Base-by-base conservation (phyloP, 2,888 invertebrate species). In the Tenthredo mesomela region DNA sequence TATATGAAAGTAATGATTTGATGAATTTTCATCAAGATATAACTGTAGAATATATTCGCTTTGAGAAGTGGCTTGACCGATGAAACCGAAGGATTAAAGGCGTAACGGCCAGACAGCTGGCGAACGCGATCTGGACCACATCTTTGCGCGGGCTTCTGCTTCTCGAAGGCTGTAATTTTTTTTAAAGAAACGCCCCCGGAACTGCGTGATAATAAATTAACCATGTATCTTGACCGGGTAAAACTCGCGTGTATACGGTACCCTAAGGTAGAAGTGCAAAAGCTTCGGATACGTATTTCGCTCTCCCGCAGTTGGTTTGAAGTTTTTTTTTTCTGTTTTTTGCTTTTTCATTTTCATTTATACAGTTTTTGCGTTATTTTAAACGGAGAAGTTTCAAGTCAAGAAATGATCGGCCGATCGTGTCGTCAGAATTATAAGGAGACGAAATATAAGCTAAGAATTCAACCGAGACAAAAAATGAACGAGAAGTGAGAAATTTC, bases 131-230 rank as follows among this genome's bases (percentile, higher is more conserved):
- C 67, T 67, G 67, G 67, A 67, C 33, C 67, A 33, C 29, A 67
- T 67, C 67, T 67, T 67, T 3, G 29, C 29, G 67, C 67, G 3
- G 33, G 33, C 67, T 67, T 67, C 33, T 67, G 6, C 67, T 67
- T 67, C 33, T 29, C 67, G 25, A 18, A 67, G 67, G 33, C 67
- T 67, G 33, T 67, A 29, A 67, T 67, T 67, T 33, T 33, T 65
- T 50, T 29, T 33, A 0, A 33, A 33, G 67, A 33, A 67, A 67
- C 29, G 67, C 67, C 67, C 33, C 67, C 25, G 67, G 33, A 67
- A 25, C 67, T 15, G 67, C n/a, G n/a, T 67, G 67, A 33, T 67
- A 15, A 67, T 67, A 67, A 67, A 67, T 67, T 67, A 18, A 67
- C 67, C 29, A 33, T 7, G 33, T 67, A 29, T 33, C 33, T 12